Base-by-base conservation (phyloP, 2,797 vertebrate genomes). In the Dromococcyx pavoninus region DNA sequence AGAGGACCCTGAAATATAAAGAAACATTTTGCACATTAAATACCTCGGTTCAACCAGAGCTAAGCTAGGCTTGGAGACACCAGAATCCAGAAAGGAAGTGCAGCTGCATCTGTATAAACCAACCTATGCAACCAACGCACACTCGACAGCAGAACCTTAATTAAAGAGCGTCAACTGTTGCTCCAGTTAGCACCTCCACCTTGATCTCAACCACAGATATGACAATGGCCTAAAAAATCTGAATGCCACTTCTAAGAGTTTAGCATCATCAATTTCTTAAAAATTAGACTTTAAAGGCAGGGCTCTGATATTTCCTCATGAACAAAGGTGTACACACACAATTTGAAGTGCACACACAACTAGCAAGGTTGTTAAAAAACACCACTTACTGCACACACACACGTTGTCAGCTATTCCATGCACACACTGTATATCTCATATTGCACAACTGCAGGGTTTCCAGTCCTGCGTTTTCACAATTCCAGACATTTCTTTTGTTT, bases 1-100 rank as follows among this genome's bases (percentile, higher is more conserved):
- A 92, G 99, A 97, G 11, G 99, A 98, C 41, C 98, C 99, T 99
- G 94, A 72, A 95, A 96, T 11, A 95, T 35, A 96, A 93, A 92
- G 51, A 22, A 41, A 51, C n/a, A 72, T 76, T 94, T 94, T 76
- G 53, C 33, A 32, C 5, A 18, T 46, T 69, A 60, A 94, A 54
- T 43, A 18, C 13, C 27, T 78, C 7, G 0, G 19, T 69, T 11
- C 44, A 66, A 33, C 23, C 17, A 53, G 41, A 79, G 35, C 39
- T 39, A 23, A 41, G 19, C 8, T 46, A 64, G 41, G 39, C 37
- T 30, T 71, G 64, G 4, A 69, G 76, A 56, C 32, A 15, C 61
- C 46, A 13, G n/a, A 66, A 86, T 22, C 54, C 61, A 93, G 17
- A 75, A 46, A 2, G 8, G 27, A 71, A 28, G 13, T 19, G 35